phyloP scores from a whole-genome alignment of 2,888 invertebrate genomes.

The Buathra laborator region DNA sequence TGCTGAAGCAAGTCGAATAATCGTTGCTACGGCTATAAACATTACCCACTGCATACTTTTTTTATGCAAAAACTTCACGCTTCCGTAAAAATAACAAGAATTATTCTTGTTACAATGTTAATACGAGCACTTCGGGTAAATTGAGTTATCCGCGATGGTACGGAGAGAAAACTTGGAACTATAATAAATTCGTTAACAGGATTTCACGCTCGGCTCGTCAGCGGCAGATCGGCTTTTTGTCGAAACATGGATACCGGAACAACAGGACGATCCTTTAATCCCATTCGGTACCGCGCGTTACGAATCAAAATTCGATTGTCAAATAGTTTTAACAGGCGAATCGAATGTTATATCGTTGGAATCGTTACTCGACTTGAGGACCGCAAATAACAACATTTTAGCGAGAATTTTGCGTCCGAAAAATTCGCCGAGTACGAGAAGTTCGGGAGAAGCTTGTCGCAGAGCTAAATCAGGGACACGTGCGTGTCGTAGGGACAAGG shows the following conservation, averaged over 20 bases:
- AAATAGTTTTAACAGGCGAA: not conserved
- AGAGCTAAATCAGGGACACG: constrained; percentile 60
- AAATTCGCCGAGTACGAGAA: constrained; percentile 14
- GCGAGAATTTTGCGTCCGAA: constrained; percentile 40
- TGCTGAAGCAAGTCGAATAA: constrained; percentile 49
- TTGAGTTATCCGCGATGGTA: constrained; percentile 4
- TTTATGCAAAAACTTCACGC: constrained; percentile 6
- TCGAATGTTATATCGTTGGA: constrained; percentile 14
- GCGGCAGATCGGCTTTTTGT: not conserved
- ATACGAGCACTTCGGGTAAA: not conserved
- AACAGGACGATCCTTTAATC: constrained; percentile 2
- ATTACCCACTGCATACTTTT: constrained; percentile 18
- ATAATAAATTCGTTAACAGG: constrained; percentile 38
- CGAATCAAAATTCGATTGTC: not conserved
- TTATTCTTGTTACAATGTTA: not conserved
- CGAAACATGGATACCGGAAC: not conserved
- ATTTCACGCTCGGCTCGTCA: constrained; percentile 34
- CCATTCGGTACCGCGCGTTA: not conserved
- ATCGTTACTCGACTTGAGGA: not conserved
- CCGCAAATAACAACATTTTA: constrained; percentile 39
- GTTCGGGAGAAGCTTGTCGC: constrained; percentile 23
- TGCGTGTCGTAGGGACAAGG: constrained; percentile 38
- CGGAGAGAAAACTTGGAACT: constrained; percentile 1
- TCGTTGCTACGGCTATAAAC: constrained; percentile 30
- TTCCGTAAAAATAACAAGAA: constrained; percentile 21